Conservation (phyloP, 2,888 invertebrate species). For the Ectemnius lituratus region DNA sequence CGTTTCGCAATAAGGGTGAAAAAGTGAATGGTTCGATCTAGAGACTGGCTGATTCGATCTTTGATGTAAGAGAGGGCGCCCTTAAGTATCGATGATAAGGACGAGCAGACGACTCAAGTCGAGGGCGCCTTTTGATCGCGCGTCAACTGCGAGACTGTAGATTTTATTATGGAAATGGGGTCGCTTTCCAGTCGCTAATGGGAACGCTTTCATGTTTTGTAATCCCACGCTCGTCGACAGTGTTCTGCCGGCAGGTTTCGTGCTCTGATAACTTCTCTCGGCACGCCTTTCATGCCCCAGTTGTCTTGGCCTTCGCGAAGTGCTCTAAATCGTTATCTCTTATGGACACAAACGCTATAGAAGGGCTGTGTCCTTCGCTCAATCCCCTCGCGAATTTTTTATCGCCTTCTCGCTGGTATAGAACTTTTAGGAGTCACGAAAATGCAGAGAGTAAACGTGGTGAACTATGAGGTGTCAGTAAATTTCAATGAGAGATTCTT, state of each 20-base stretch:
- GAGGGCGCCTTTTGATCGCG: conserved; percentile 14
- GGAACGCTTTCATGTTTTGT: conserved; percentile 33
- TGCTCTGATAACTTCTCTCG: conserved; percentile 44
- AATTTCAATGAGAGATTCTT: too few species aligned
- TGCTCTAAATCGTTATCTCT: conserved; percentile 40
- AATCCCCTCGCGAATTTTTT: too few species aligned
- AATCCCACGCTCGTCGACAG: conserved; percentile 24
- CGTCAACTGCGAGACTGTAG: background rate
- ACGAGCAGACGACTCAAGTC: background rate
- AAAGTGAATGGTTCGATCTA: too few species aligned
- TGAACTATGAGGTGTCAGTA: too few species aligned
- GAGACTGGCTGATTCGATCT: too few species aligned
- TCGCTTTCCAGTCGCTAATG: conserved; percentile 1
- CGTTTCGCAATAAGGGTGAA: too few species aligned
- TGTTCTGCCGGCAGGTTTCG: conserved; percentile 34
- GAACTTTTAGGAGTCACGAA: too few species aligned
- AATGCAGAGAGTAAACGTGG: too few species aligned
- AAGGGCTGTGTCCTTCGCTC: background rate
- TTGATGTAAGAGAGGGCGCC: too few species aligned
- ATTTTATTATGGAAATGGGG: conserved; percentile 38
- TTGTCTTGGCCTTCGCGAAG: conserved; percentile 22
- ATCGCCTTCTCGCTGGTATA: too few species aligned
- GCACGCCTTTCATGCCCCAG: conserved; percentile 31
- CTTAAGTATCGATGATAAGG: too few species aligned
- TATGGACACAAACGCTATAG: conserved; percentile 10